These are phyloP conservation scores for Rhinella marina DNA, from an alignment of 2,797 vertebrate genomes.

Conservation along the genomic window DNA sequence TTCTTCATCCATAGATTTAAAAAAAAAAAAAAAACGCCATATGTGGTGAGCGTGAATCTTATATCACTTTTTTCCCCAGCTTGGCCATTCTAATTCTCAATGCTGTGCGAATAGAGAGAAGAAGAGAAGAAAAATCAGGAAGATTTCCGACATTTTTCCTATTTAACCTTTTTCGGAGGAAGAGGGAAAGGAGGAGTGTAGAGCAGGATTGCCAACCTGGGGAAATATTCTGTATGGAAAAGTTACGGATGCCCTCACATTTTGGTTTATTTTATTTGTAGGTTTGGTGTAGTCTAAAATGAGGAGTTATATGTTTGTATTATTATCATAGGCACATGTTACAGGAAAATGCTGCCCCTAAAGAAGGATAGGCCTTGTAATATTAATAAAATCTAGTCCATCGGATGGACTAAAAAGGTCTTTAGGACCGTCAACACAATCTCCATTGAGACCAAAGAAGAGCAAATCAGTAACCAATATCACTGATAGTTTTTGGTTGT, in stretches of 20 bases:
- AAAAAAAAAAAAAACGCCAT: background rate
- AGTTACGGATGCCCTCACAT: background rate
- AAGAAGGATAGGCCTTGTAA: background rate
- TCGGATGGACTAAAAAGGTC: background rate
- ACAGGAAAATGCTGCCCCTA: background rate
- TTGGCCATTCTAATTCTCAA: slow-evolving; percentile 84
- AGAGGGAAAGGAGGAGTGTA: background rate
- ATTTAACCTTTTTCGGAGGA: background rate
- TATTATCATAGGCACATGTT: background rate
- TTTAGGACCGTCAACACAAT: background rate
- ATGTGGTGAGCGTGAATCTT: slow-evolving; percentile 52
- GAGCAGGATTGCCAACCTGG: background rate
- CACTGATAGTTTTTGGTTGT: too few species aligned
- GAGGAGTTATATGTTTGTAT: background rate
- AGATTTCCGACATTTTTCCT: background rate
- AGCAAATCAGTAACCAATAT: background rate
- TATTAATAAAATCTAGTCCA: background rate
- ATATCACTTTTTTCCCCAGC: slow-evolving; percentile 81
- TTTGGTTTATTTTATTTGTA: background rate
- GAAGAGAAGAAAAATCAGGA: slow-evolving; percentile 62
- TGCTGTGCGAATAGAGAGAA: slow-evolving; percentile 73
- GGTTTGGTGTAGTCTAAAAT: background rate
- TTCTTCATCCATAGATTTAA: background rate
- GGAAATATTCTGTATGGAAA: background rate
- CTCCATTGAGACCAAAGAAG: background rate